These are phyloP conservation scores for Gracilinanus agilis DNA, from an alignment of 2,113 vertebrate species.

Conservation along the genomic window DNA sequence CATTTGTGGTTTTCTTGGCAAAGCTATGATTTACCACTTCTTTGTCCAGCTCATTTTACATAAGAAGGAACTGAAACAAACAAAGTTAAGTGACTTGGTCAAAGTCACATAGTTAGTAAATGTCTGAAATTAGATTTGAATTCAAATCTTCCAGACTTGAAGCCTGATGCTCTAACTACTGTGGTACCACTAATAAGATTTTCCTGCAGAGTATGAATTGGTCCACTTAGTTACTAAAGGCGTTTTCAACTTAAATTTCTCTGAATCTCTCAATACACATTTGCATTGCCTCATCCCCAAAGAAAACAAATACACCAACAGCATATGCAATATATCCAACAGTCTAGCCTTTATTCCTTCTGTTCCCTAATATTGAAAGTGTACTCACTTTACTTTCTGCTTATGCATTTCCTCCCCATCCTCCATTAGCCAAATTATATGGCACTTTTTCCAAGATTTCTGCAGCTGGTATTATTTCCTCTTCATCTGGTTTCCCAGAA, in stretches of 20 bases:
- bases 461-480: not conserved
- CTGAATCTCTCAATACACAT: not conserved
- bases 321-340: too few relatives aligned
- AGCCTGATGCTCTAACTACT: not conserved
- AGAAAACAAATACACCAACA: not conserved
- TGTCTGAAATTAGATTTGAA: not conserved
- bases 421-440: not conserved
- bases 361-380: not conserved
- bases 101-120: not conserved
- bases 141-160: not conserved
- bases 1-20: too few relatives aligned
- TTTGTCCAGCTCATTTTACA: too few relatives aligned
- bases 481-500: not conserved
- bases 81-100: too few relatives aligned
- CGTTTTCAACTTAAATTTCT: not conserved
- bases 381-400: not conserved
- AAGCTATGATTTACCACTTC: too few relatives aligned
- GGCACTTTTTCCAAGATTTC: not conserved
- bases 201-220: not conserved
- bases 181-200: not conserved
- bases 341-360: not conserved
- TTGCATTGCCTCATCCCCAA: not conserved
- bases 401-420: not conserved
- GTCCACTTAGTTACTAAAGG: not conserved
- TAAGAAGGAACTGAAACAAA: too few relatives aligned